Evolutionary conservation across 2,888 invertebrate species (phyloP), one percentile per base, ranked within the genome.

Genomic region (Orchesella flavescens): DNA sequence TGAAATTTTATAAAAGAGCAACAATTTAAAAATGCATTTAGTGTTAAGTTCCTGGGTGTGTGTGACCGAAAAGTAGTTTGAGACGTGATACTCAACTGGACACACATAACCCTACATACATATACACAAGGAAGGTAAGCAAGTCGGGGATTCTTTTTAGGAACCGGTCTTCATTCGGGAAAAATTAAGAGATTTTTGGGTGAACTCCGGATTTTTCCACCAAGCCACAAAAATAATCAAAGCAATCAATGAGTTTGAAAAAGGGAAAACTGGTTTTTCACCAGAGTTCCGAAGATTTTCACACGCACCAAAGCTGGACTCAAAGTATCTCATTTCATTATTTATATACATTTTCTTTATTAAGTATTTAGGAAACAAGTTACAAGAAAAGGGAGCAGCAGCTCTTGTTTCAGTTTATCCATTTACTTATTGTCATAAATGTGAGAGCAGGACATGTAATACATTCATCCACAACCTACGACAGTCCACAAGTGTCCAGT

Each of bases 311-410:
- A 44, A 57, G 79, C 65, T 82, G 86, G 84, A 84, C 84, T 34
- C 13, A 73, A 63, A 57, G 83, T 82, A 84, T 86, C 83, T 69
- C 44, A 66, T 86, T 86, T 66, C 86, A 79, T 84, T 83, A 84
- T 86, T 84, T 82, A 78, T 76, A 57, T 74, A 78, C 46, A 69
- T 65, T 79, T 44, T 55, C 61, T 23, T 57, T 66, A 55, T 71
- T 53, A 57, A 63, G 46, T 76, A 73, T 73, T 66, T 63, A 63
- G 24, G 43, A 81, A 81, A 75, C 74, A 68, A 63, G 74, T 79
- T 79, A 53, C 57, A 71, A 59, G 44, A 75, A 74, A 69, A 78
- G 55, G 78, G 74, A 80, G 72, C 57, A 71, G 44, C 77, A 84
- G 55, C 65, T 84, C 72, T 59, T 59, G 43, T 73, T 77, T 44